Evolutionary conservation across 2,797 vertebrate genomes (phyloP).

Genomic region (Parauchenoglanis ngamensis): DNA sequence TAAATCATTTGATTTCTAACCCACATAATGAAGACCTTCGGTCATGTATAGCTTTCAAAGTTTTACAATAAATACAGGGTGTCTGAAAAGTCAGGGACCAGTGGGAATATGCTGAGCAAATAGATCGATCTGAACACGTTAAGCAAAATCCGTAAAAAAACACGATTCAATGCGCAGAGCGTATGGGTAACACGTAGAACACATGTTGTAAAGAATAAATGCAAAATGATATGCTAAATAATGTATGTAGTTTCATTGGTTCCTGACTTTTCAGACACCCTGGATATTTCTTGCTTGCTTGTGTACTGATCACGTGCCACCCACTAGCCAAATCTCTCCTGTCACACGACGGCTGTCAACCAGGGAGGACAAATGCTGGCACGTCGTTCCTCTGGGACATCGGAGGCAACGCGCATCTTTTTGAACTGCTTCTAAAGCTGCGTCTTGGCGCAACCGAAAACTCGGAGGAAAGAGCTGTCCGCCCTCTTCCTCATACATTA

Average conservation of each 20-base stretch:
- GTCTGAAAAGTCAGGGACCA: not conserved
- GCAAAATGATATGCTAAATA: too few relatives aligned
- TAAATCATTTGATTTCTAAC: constrained; percentile 22
- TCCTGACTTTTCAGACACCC: not conserved
- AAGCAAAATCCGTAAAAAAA: not conserved
- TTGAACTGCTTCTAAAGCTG: not conserved
- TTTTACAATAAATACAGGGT: not conserved
- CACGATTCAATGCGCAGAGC: not conserved
- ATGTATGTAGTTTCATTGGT: too few relatives aligned
- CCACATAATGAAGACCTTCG: not conserved
- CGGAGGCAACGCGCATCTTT: not conserved
- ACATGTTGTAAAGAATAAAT: not conserved
- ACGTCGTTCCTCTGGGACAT: not conserved
- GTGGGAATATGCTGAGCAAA: too few relatives aligned
- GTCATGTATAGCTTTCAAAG: not conserved
- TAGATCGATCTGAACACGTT: not conserved
- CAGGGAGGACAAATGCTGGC: not conserved
- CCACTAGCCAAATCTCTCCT: too few relatives aligned
- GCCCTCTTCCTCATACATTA: not conserved
- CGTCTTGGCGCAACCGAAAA: not conserved
- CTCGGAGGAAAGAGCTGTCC: not conserved
- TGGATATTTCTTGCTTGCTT: not conserved
- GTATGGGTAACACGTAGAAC: not conserved
- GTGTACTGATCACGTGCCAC: not conserved
- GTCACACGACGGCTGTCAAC: not conserved